A percentile compares a stretch with the other conserved stretches of the same genome.
Conservation (phyloP, 2,888 invertebrate species). For the Nyleta sp. region DNA sequence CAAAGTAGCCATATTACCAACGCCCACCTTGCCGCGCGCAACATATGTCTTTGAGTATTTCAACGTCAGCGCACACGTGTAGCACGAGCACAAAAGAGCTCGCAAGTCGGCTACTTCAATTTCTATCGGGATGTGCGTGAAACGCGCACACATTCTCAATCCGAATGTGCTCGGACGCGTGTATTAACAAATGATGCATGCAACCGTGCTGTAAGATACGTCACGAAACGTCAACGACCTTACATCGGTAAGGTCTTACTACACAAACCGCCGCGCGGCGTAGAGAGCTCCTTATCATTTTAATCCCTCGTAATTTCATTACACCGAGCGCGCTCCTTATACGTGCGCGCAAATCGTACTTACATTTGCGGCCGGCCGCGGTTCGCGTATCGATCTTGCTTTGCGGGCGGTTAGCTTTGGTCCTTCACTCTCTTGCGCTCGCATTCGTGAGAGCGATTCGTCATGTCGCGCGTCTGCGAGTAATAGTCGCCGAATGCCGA, state of each 20-base stretch:
- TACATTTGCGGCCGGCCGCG: constrained; percentile 14
- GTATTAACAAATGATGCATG: constrained; percentile 59
- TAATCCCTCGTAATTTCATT: constrained; percentile 58
- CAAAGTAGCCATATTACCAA: constrained; percentile 55
- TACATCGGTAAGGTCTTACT: constrained; percentile 36
- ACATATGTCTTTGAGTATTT: constrained; percentile 57
- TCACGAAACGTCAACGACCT: constrained; percentile 59
- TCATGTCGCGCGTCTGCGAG: constrained; percentile 43
- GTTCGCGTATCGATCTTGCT: constrained; percentile 40
- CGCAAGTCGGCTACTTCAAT: constrained; percentile 58
- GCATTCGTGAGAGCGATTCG: constrained; percentile 53
- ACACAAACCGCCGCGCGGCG: neutral
- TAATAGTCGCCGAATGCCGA: constrained; percentile 25
- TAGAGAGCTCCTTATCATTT: constrained; percentile 53
- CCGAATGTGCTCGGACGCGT: constrained; percentile 25
- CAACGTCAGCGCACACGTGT: constrained; percentile 55
- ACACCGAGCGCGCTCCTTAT: constrained; percentile 30
- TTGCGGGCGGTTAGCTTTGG: constrained; percentile 39
- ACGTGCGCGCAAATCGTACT: constrained; percentile 25
- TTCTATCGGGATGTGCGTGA: constrained; percentile 60
- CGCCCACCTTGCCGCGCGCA: constrained; percentile 50
- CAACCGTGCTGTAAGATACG: constrained; percentile 48
- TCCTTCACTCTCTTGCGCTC: constrained; percentile 47
- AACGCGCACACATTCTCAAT: constrained; percentile 50
- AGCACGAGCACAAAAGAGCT: constrained; percentile 47